These are phyloP conservation scores for Hypotaenidia okinawae DNA, from an alignment of 2,797 vertebrate species.

Conservation along the genomic window DNA sequence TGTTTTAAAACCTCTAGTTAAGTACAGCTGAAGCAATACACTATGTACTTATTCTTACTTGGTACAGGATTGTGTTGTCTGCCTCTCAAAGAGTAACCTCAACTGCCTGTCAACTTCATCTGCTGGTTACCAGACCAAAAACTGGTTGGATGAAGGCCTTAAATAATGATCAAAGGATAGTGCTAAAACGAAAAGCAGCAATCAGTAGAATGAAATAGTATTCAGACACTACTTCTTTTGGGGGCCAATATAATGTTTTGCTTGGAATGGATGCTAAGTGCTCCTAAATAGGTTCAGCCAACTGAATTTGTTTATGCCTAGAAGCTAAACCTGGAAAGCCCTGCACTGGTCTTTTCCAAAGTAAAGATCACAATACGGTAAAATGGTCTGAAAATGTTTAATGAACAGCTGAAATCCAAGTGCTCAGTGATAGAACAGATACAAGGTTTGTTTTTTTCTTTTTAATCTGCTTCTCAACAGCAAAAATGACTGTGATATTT, in stretches of 20 bases:
- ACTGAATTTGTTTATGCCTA: background rate
- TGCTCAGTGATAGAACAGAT: background rate
- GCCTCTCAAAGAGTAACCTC: background rate
- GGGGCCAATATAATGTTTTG: background rate
- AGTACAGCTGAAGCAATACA: background rate
- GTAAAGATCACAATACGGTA: background rate
- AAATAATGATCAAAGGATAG: background rate
- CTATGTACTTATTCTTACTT: background rate
- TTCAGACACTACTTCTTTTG: background rate
- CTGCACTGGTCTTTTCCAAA: background rate
- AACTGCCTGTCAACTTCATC: background rate
- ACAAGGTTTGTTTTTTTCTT: background rate
- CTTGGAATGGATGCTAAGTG: constrained; percentile 15
- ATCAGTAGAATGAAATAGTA: background rate
- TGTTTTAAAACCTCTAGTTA: background rate
- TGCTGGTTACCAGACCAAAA: constrained; percentile 3
- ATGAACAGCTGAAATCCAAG: background rate
- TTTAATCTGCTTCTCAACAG: background rate
- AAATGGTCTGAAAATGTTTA: background rate
- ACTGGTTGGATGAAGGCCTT: background rate
- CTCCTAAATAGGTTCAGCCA: background rate
- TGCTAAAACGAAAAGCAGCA: background rate
- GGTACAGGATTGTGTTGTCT: background rate
- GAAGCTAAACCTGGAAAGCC: constrained; percentile 31
- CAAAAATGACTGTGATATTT: constrained; percentile 7